These are phyloP conservation scores for Diphyllodes magnificus DNA, from an alignment of 2,113 vertebrate species.

Conservation along the genomic window DNA sequence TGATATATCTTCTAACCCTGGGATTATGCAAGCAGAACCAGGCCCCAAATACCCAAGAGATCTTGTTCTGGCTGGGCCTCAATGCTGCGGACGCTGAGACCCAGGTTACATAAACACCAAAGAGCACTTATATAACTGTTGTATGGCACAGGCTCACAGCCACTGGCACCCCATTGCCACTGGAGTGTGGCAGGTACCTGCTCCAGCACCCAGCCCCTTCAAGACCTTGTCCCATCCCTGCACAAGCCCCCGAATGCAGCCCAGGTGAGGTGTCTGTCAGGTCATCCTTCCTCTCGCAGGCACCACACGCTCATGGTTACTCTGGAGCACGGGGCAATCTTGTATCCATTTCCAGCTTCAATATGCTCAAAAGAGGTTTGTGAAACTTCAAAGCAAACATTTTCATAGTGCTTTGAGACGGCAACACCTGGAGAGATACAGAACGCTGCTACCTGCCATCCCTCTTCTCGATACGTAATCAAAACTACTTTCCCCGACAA, in stretches of 20 bases:
- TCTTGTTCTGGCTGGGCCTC: conserved; percentile 57
- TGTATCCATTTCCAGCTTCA: background rate
- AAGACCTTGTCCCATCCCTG: background rate
- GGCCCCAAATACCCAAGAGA: conserved; percentile 54
- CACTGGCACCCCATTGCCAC: background rate
- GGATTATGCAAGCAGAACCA: conserved; percentile 50
- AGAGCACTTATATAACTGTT: conserved; percentile 62
- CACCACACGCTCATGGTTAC: background rate
- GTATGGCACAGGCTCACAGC: conserved; percentile 33
- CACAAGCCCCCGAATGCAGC: background rate
- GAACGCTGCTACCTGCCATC: background rate
- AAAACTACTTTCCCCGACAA: background rate
- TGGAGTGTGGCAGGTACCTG: background rate
- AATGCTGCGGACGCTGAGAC: background rate
- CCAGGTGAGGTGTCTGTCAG: accelerated
- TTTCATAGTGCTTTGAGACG: background rate
- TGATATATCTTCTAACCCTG: conserved; percentile 22
- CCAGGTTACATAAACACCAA: conserved; percentile 64
- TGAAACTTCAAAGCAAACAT: background rate
- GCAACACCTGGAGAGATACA: background rate
- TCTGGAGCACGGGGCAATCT: background rate
- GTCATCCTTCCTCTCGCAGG: accelerated
- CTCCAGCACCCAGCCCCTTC: background rate
- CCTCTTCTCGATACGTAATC: background rate
- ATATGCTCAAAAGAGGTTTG: background rate